phyloP scores from a whole-genome alignment of 2,113 vertebrate genomes.

The Natator depressus region DNA sequence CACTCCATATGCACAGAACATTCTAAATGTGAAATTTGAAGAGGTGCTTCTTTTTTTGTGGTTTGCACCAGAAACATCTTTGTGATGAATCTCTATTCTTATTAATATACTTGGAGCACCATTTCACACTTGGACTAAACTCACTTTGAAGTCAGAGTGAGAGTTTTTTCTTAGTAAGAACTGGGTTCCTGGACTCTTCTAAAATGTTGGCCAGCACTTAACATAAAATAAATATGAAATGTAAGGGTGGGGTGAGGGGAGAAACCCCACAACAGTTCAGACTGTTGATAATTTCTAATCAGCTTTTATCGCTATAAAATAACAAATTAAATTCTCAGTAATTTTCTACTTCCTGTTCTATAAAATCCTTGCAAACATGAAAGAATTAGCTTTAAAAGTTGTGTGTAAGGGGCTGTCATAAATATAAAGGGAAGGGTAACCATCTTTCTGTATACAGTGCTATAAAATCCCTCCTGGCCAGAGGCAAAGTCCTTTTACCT shows the following conservation, averaged over 20 bases:
- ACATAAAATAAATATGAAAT: not conserved
- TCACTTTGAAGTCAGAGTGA: not conserved
- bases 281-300: rapidly evolving
- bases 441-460: too few relatives aligned
- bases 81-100: slow-evolving; percentile 3
- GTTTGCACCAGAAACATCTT: slow-evolving; percentile 5
- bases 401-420: not conserved
- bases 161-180: not conserved
- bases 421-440: too few relatives aligned
- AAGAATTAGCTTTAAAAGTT: not conserved
- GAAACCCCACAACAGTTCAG: not conserved
- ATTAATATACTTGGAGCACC: not conserved
- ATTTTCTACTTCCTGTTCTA: not conserved
- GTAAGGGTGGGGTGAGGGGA: not conserved
- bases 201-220: not conserved
- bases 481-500: too few relatives aligned
- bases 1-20: not conserved
- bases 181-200: not conserved
- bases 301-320: not conserved
- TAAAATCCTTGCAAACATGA: not conserved
- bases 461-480: too few relatives aligned
- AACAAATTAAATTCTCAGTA: not conserved
- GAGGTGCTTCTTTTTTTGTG: not conserved
- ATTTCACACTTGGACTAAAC: not conserved
- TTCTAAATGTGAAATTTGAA: not conserved